Evolutionary conservation across 1,140 invertebrate species (phyloP), one percentile per base, ranked within the genome.

Genomic region (Drosophila yakuba): DNA sequence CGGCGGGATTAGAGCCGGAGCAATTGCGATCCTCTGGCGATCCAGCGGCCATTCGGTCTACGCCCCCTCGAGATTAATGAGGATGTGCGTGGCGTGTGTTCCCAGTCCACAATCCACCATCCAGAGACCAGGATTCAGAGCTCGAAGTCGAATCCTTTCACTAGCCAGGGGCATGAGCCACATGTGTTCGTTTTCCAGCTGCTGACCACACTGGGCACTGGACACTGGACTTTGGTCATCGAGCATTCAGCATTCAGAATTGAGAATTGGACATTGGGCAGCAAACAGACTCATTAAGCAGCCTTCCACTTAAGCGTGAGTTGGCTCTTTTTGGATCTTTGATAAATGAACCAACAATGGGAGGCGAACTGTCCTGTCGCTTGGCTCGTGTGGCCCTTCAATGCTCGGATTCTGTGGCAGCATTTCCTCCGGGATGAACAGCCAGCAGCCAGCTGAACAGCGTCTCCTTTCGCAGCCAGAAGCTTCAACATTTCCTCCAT

Each of bases 51-150:
- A 74, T 66, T 71, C 52, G 68, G 44, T 10, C 38, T 45, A 76
- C 74, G 51, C 84, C 83, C 83, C 84, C 84, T 89, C 73, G 84
- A 88, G 84, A 88, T 88, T 88, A 88, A 88, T 89, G 77, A 84
- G 84, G 44, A 80, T 86, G 60, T 68, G 69, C 44, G 56, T 56
- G 55, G 66, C 74, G 82, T 88, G 80, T 89, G 48, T 50, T 47
- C 47, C 11, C 10, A 54, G 20, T 28, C 12, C 28, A n/a, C 45
- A 77, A 38, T 47, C 32, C 28, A 28, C 14, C 15, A 25, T 14
- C 8, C 7, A 11, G 52, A 47, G 23, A 11, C 28, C 76, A 25
- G 25, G 4, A 36, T 47, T 32, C 28, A 28, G 47, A n/a, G 14
- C 5, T 8, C 67, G 17, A 11, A 38, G 51, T 52, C 67, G 55